Evolutionary conservation across 2,797 vertebrate genomes (phyloP), one percentile per base, ranked within the genome.

Genomic region (Apogon hyalosoma): DNA sequence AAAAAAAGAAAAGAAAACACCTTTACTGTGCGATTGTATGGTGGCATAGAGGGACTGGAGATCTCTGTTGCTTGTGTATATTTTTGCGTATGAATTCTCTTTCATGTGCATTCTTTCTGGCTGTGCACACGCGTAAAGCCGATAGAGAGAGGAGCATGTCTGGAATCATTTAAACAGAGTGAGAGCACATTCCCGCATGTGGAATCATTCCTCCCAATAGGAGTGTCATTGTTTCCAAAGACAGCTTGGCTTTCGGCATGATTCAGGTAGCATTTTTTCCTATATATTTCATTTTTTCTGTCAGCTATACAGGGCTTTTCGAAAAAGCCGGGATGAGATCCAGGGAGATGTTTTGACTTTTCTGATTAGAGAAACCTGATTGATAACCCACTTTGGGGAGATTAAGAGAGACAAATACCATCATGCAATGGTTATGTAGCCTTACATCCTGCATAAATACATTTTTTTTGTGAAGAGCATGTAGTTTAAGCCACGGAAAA

Each of bases 201-300:
- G 88, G 88, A 91, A 88, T 88, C 80, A 85, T 64, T 91, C 81
- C 82, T 83, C 78, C 84, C 77, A 79, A 84, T 79, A 90, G 75
- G 71, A 90, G 63, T 86, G 89, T 92, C 90, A 92, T 85, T 90
- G 80, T 92, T 93, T 93, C 92, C 90, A 91, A 86, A 88, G 81
- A 79, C 68, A 83, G 75, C 69, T 69, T 73, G 73, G 56, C 83
- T 69, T 76, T 73, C 53, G 55, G 72, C 16, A 52, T 69, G 82
- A 87, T 75, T 90, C 90, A 91, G 91, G 90, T 92, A 88, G 77
- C 62, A 70, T 80, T 77, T 87, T 82, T 82, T 73, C 77, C 79
- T 58, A 31, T 72, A 80, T 57, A 48, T 87, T 90, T 77, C 50
- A 76, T 74, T 83, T 78, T 80, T 80, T 70, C 79, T 82, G 53